These are phyloP conservation scores for Oncorhynchus masou DNA, from an alignment of 2,113 vertebrate genomes.

Conservation along the genomic window DNA sequence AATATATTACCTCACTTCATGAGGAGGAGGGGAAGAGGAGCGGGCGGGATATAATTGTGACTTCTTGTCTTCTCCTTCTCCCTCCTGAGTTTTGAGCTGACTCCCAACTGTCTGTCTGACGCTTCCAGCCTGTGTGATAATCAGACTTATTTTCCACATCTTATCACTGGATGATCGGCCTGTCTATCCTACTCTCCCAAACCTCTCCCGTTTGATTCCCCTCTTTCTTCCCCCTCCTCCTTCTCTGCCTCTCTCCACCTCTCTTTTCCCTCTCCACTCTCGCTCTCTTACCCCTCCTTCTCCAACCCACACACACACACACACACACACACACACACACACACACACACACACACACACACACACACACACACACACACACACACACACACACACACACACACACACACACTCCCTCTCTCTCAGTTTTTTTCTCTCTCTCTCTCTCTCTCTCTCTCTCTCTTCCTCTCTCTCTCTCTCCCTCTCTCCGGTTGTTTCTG, in stretches of 20 bases:
- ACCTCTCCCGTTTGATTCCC: background rate
- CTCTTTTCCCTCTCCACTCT: conserved; percentile 42
- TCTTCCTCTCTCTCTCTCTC: conserved; percentile 22
- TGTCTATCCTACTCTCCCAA: conserved; percentile 33
- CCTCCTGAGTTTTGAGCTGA: conserved; percentile 91
- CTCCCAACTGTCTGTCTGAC: conserved; percentile 84
- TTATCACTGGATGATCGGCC: conserved; percentile 83
- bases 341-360: too few relatives aligned
- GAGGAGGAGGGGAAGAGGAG: conserved; percentile 74
- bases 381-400: conserved; percentile 19
- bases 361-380: too few relatives aligned
- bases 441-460: too few relatives aligned
- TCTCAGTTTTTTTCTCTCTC: too few relatives aligned
- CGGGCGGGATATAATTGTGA: conserved; percentile 91
- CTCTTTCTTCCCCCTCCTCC: conserved; percentile 33
- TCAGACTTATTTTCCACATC: conserved; percentile 88
- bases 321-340: too few relatives aligned
- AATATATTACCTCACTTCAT: conserved; percentile 86
- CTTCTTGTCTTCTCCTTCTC: conserved; percentile 90
- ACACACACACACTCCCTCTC: too few relatives aligned
- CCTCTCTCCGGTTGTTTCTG: conserved; percentile 42
- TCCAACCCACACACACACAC: conserved; percentile 20
- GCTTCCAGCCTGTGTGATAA: conserved; percentile 86
- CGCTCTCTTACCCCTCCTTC: conserved; percentile 9
- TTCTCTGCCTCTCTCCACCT: conserved; percentile 44